Evolutionary conservation across 2,113 vertebrate genomes (phyloP), one percentile per base, ranked within the genome.

Genomic region (Dicentrarchus labrax): DNA sequence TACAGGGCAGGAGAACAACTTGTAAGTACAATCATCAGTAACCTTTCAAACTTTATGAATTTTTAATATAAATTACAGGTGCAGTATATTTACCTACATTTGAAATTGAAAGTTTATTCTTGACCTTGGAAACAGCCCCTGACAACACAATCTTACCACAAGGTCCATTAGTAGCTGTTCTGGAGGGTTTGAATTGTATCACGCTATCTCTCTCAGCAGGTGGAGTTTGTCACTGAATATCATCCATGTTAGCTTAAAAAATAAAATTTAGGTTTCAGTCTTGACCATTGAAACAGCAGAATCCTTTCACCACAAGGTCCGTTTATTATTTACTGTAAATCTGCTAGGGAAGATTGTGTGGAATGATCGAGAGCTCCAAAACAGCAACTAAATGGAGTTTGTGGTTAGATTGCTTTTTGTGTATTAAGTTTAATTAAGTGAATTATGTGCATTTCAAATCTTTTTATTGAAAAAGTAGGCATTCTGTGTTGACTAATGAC

Each of bases 1-100:
- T 92, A 93, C 86, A 92, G 95, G 60, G 84, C 86, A 76, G 95
- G 94, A 39, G 95, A 96, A 78, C 95, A 96, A 86, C 86, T 96
- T 88, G 95, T 95, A 72, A 86, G 86, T 67, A 48, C 7, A 64
- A n/a, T n/a, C n/a, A 38, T 15, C 11, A 66, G n/a, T 53, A 51
- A n/a, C 1, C 36, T 54, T 7, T 54, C 30, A 12, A 24, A 61
- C 15, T 1, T 22, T 11, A 9, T 47, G 13, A 2, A 30, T 21
- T 0, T 59, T n/a, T 19, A 5, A 16, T 17, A 30, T 51, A 24
- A 17, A 48, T 38, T n/a, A 47, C 15, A 78, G 43, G 0, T 22
- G 24, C 24, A 16, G 22, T 41, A 8, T 15, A 16, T 67, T 38
- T 8, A 59, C 10, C 22, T n/a, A 30, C 36, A 22, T 51, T 6